phyloP scores from a whole-genome alignment of 64 coral and sea anemone species.

The Pocillopora damicornis region DNA sequence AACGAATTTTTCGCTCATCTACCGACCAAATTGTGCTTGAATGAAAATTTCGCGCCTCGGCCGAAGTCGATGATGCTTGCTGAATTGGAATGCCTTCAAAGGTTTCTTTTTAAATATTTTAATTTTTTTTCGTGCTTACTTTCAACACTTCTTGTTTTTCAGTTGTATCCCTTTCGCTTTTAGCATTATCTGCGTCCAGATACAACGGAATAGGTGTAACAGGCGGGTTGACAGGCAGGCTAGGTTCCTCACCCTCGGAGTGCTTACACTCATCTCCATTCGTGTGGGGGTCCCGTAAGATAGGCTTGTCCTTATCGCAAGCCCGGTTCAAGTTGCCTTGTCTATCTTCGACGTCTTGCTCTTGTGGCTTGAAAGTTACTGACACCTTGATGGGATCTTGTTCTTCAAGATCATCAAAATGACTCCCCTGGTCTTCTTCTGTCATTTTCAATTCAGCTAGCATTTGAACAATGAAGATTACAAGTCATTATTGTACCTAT shows the following conservation, averaged over 20 bases:
- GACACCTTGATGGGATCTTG: constrained; percentile 23
- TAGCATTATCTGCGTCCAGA: not conserved
- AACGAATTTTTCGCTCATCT: too few relatives aligned
- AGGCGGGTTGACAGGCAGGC: not conserved
- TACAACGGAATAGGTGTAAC: not conserved
- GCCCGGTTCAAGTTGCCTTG: not conserved
- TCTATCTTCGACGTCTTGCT: not conserved
- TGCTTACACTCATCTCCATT: not conserved
- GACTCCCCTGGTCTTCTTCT: constrained; percentile 16
- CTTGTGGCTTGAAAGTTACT: constrained; percentile 12
- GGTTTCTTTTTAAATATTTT: not conserved
- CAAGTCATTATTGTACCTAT: too few relatives aligned
- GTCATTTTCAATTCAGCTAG: not conserved
- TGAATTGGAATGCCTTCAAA: too few relatives aligned
- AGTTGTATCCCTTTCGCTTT: not conserved
- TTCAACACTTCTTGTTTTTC: not conserved
- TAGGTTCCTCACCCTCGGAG: not conserved
- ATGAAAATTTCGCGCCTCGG: too few relatives aligned
- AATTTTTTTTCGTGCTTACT: not conserved
- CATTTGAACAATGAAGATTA: not conserved
- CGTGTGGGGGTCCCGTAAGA: not conserved
- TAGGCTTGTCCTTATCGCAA: not conserved
- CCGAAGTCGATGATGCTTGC: too few relatives aligned
- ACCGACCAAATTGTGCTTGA: too few relatives aligned
- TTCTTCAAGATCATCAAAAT: constrained; percentile 17